Conservation (phyloP, 2,113 vertebrate genomes). For the Chelonoidis abingdonii region DNA sequence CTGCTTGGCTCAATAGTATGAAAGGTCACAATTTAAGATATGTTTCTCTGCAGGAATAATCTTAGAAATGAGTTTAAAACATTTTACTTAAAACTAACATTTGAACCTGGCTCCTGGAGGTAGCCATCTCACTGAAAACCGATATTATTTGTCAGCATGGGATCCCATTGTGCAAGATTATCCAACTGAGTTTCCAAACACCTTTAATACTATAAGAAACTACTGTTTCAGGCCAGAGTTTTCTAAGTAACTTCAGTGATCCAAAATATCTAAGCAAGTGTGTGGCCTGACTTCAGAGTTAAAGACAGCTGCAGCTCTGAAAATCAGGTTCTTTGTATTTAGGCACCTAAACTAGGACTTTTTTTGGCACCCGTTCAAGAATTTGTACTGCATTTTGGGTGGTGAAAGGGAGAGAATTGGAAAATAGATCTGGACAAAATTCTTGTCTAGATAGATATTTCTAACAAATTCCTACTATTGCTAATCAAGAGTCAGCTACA, state of each 20-base stretch:
- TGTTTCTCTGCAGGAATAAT: background rate
- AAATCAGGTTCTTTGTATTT: background rate
- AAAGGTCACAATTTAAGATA: background rate
- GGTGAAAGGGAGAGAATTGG: background rate
- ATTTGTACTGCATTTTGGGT: background rate
- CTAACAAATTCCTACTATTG: background rate
- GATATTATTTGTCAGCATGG: background rate
- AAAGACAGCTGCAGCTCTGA: background rate
- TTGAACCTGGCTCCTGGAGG: background rate
- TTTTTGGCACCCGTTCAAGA: background rate
- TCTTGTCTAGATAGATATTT: background rate
- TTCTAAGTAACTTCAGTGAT: background rate
- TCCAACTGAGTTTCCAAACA: background rate
- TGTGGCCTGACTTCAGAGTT: background rate
- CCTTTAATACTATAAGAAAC: background rate
- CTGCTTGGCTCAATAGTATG: background rate
- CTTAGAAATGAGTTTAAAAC: background rate
- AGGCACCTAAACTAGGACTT: background rate
- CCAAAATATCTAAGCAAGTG: background rate
- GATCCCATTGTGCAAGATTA: background rate
- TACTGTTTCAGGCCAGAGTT: background rate
- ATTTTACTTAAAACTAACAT: background rate
- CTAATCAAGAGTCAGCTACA: background rate
- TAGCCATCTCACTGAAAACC: background rate
- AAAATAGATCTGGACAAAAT: rapidly evolving